Percentiles rank a stretch among this genome's conserved stretches.
phyloP scores from a whole-genome alignment of 2,888 invertebrate genomes.

The Antheraea assamensis region DNA sequence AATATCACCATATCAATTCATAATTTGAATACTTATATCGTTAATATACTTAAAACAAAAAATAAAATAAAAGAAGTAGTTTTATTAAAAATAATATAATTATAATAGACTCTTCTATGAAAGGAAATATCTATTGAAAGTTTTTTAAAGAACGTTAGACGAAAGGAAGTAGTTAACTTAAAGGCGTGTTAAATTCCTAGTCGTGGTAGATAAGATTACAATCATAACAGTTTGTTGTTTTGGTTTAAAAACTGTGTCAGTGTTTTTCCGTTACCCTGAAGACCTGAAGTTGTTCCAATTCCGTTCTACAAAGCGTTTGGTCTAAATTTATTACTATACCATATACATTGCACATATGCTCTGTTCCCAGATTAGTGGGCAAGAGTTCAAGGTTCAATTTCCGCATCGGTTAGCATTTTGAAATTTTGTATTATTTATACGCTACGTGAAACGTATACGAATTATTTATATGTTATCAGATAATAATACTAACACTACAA shows the following conservation, averaged over 20 bases:
- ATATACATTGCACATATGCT: background rate
- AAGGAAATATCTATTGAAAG: background rate
- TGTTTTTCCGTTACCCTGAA: conserved; percentile 15
- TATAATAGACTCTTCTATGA: background rate
- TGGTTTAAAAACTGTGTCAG: conserved; percentile 8
- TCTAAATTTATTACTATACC: background rate
- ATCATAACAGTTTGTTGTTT: conserved; percentile 2
- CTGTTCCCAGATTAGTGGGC: background rate
- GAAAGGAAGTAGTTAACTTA: background rate
- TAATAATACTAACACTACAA: background rate
- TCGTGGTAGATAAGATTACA: conserved; percentile 10
- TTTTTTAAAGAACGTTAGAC: background rate
- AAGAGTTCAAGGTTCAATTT: conserved; percentile 1
- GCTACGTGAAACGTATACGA: background rate
- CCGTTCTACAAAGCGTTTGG: conserved; percentile 6
- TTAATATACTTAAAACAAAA: too few relatives aligned
- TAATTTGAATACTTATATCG: background rate
- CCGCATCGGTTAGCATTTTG: background rate
- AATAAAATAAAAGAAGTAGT: too few relatives aligned
- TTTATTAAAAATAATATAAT: too few relatives aligned
- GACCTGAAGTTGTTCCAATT: conserved; percentile 1
- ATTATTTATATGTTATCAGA: background rate
- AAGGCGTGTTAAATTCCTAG: background rate
- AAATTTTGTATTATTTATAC: background rate
- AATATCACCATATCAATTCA: background rate